Evolutionary conservation across 2,888 invertebrate species (phyloP).

Genomic region (Pandemis cinnamomeana): DNA sequence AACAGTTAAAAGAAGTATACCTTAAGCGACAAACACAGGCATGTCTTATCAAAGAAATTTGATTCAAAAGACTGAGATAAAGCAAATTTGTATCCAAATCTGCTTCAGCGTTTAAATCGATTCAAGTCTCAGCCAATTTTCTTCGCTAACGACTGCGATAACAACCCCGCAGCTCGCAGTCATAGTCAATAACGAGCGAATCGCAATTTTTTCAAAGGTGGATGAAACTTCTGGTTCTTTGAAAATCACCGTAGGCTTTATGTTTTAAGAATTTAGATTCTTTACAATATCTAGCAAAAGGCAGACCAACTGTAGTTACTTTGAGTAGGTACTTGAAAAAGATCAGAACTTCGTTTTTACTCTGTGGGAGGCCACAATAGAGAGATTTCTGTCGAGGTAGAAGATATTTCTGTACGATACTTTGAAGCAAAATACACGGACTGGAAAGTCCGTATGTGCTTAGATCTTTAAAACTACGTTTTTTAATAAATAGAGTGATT

Average conservation of each 20-base stretch:
- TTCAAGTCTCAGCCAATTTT: constrained; percentile 19
- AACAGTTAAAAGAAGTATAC: not conserved
- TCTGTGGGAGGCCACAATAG: too few species aligned
- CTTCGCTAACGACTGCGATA: constrained; percentile 9
- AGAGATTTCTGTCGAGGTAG: too few species aligned
- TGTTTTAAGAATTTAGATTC: too few species aligned
- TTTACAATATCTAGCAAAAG: too few species aligned
- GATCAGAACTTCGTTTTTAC: too few species aligned
- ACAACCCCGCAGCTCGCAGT: not conserved
- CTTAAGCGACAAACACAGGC: not conserved
- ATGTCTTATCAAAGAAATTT: not conserved
- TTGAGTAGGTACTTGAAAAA: too few species aligned
- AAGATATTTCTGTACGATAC: too few species aligned
- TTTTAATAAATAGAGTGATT: too few species aligned
- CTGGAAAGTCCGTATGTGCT: too few species aligned
- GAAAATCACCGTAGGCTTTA: not conserved
- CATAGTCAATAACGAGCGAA: constrained; percentile 3
- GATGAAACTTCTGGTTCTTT: not conserved
- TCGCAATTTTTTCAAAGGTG: not conserved
- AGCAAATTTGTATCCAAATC: constrained; percentile 5
- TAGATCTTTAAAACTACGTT: too few species aligned
- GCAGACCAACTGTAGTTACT: too few species aligned
- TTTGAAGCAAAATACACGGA: too few species aligned
- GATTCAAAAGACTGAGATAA: not conserved
- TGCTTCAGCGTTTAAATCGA: constrained; percentile 2